Conservation (phyloP, 2,797 vertebrate genomes). For the Channa striata region DNA sequence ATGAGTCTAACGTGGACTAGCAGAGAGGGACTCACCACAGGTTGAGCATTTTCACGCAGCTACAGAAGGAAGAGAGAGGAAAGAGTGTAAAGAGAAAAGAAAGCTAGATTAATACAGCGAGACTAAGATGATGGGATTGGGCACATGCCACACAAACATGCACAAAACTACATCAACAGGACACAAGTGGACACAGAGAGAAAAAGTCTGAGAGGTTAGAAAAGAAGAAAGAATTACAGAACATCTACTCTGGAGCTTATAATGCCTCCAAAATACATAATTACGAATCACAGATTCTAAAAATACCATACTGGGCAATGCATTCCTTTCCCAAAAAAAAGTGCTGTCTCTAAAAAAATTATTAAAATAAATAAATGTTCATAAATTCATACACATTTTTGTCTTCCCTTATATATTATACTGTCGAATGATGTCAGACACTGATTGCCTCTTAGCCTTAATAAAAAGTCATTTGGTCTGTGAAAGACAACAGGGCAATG, state of each 20-base stretch:
- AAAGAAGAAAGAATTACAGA: conserved; percentile 1
- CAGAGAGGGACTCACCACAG: conserved; percentile 99
- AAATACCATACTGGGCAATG: not conserved
- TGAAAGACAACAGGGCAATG: not conserved
- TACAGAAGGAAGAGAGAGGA: conserved; percentile 89
- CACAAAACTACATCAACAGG: conserved; percentile 64
- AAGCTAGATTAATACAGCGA: conserved; percentile 96
- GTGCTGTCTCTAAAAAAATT: too few relatives aligned
- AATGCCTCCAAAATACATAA: not conserved
- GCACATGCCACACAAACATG: conserved; percentile 87
- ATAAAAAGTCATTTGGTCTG: too few relatives aligned
- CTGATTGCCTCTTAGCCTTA: not conserved
- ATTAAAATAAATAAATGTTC: too few relatives aligned
- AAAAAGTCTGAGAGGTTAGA: conserved; percentile 3
- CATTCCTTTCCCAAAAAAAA: not conserved
- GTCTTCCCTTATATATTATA: not conserved
- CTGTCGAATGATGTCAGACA: not conserved
- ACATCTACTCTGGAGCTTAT: conserved; percentile 7
- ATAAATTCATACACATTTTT: not conserved
- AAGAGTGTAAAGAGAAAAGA: conserved; percentile 94
- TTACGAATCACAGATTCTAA: not conserved
- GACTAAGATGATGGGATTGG: conserved; percentile 86
- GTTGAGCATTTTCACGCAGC: conserved; percentile 99
- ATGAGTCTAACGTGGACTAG: conserved; percentile 89
- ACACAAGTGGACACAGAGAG: conserved; percentile 62